These are phyloP conservation scores for Papilio helenus DNA, from an alignment of 1,140 invertebrate genomes.

Conservation along the genomic window DNA sequence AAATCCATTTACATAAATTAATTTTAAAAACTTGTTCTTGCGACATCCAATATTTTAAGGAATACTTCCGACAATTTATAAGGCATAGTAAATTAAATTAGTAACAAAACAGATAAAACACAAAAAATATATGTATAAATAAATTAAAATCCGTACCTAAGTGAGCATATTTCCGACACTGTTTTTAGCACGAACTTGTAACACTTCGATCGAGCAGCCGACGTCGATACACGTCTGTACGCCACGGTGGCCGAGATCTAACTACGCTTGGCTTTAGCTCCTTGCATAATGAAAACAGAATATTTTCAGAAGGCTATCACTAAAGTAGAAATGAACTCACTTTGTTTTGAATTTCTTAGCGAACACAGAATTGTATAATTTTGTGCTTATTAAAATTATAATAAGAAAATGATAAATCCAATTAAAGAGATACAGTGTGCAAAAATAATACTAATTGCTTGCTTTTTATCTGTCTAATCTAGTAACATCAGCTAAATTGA, in stretches of 20 bases:
- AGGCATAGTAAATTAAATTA: neutral
- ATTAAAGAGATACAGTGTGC: no score
- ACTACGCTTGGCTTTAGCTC: neutral
- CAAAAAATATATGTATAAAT: neutral
- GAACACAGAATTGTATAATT: no score
- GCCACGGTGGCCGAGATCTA: neutral
- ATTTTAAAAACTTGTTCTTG: neutral
- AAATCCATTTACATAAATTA: conserved; percentile 3
- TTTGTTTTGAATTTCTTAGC: neutral
- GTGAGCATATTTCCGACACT: neutral
- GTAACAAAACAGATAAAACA: neutral
- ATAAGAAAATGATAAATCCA: no score
- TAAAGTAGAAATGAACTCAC: neutral
- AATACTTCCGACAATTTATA: no score
- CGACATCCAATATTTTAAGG: neutral
- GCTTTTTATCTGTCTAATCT: no score
- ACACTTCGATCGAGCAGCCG: neutral
- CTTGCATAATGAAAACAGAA: neutral
- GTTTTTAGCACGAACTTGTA: neutral
- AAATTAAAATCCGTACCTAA: conserved; percentile 11
- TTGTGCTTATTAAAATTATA: no score
- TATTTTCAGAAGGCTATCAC: neutral
- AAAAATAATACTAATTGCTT: no score
- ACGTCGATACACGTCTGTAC: neutral
- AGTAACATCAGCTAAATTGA: no score